Evolutionary conservation across 2,888 invertebrate genomes (phyloP), one percentile per base, ranked within the genome.

Genomic region (Macrosoma leucophasiata): DNA sequence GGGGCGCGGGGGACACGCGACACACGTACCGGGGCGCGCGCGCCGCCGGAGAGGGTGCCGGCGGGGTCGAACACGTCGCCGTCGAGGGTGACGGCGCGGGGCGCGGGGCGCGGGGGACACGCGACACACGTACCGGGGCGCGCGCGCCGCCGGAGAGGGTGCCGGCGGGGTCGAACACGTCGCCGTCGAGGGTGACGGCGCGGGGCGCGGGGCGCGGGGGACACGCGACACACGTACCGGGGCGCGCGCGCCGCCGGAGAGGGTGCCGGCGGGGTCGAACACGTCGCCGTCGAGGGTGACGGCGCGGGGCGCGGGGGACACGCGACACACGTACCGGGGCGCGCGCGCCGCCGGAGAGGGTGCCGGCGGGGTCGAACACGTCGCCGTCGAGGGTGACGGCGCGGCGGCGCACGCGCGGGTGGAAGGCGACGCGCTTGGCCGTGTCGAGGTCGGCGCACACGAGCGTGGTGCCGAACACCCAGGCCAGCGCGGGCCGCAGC

Each of bases 271-370:
- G 0, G 98, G 97, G 76, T 97, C 96, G 48, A 93, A 91, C 18
- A 93, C 89, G 68, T 98, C 98, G 0, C 98, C 99, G 48, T 95
- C 95, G 3, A 95, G 71, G 1, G 98, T 97, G 12, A 98, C 95
- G 58, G 90, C 89, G 42, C 90, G 89, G 19, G 89, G 27, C 78
- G 71, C 7, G 86, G 85, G 70, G 96, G 88, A 73, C 92, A 96
- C 3, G 94, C 90, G 3, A 97, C 89, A 70, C 88, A 20, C 66
- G 74, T 2, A 84, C 84, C 70, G 86, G 87, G 3, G 85, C 84
- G 21, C 84, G 62, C 0, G 93, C 88, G 62, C 98, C 98, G 57
- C 98, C 98, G 33, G 94, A 90, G 18, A 98, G 84, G 5, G 92
- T 92, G 52, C 98, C 99, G 29, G 90, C 85, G 0, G 98, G 97